These are phyloP conservation scores for Albula goreensis DNA, from an alignment of 2,113 vertebrate genomes.

Conservation along the genomic window DNA sequence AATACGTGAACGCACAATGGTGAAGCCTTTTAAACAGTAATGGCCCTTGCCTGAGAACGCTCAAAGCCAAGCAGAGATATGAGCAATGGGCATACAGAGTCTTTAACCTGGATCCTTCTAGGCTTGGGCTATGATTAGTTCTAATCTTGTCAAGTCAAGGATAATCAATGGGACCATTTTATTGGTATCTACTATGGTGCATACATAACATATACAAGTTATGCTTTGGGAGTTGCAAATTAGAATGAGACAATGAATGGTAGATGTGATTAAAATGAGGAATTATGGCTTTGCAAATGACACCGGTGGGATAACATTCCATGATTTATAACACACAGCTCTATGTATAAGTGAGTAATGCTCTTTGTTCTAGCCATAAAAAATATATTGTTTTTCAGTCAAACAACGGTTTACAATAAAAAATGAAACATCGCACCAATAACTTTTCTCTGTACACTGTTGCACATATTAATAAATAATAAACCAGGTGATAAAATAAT, in stretches of 20 bases:
- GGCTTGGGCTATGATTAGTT: background rate
- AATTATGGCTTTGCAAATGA: background rate
- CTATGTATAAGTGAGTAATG: background rate
- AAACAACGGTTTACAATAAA: background rate
- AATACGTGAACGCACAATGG: background rate
- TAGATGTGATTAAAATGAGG: conserved; percentile 1
- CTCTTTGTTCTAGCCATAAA: background rate
- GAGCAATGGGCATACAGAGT: background rate
- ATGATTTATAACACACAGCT: background rate
- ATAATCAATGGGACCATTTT: background rate
- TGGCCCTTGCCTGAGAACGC: background rate
- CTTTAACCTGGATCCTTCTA: background rate
- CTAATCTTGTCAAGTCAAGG: background rate
- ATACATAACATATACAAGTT: background rate
- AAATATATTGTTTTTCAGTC: background rate
- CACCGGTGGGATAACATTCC: background rate
- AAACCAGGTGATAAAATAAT: conserved; percentile 51
- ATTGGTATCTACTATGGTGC: background rate
- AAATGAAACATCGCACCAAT: background rate
- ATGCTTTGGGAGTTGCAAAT: background rate
- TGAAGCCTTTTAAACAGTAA: conserved; percentile 1
- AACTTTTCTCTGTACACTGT: background rate
- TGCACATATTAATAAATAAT: conserved; percentile 2
- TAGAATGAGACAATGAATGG: background rate
- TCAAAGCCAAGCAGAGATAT: background rate